A percentile compares a stretch with the other conserved stretches of the same genome.
Conservation (phyloP, 2,113 vertebrate genomes). For the Muntiacus muntjak region DNA sequence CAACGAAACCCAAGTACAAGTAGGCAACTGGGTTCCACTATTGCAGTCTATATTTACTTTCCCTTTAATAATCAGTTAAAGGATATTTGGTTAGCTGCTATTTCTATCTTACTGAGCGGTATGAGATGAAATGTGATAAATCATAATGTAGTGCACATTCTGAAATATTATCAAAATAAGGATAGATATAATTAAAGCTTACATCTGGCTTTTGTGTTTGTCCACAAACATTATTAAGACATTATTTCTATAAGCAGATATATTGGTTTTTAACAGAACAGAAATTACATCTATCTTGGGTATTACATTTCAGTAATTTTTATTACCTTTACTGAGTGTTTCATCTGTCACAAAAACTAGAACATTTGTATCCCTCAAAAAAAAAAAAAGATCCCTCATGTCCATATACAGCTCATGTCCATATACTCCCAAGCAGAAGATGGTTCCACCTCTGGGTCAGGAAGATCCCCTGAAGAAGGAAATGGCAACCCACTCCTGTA, state of each 20-base stretch:
- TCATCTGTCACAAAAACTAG: background rate
- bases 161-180: background rate
- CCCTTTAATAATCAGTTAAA: background rate
- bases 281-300: background rate
- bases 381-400: background rate
- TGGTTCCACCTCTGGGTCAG: background rate
- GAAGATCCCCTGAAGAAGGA: background rate
- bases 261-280: background rate
- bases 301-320: background rate
- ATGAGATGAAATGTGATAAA: background rate
- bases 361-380: background rate
- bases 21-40: background rate
- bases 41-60: background rate
- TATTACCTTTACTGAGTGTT: background rate
- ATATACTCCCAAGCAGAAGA: background rate
- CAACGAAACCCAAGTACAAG: background rate
- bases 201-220: background rate
- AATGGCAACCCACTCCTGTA: background rate
- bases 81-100: background rate
- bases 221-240: background rate
- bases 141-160: background rate
- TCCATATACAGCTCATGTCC: background rate
- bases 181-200: background rate
- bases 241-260: background rate
- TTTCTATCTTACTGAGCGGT: background rate